phyloP scores from a whole-genome alignment of 2,113 vertebrate genomes.

The Oryzias celebensis region DNA sequence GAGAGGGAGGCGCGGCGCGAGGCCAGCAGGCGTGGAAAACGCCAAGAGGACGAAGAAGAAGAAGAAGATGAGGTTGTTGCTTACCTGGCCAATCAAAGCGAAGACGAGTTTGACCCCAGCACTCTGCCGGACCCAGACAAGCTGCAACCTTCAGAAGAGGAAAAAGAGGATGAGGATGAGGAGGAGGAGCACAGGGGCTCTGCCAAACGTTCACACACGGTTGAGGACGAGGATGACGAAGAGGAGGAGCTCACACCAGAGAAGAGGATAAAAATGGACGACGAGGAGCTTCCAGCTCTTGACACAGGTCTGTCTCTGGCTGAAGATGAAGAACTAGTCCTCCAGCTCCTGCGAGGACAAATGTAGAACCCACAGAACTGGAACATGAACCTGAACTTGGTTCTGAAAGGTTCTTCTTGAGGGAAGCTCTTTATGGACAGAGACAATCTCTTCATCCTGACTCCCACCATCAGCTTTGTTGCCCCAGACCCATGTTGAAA shows the following conservation, averaged over 20 bases:
- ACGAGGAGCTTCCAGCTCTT: conserved; percentile 14
- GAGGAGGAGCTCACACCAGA: background rate
- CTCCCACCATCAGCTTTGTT: no score
- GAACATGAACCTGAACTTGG: background rate
- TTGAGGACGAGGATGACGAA: conserved; percentile 37
- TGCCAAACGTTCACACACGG: conserved; percentile 32
- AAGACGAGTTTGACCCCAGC: conserved; percentile 64
- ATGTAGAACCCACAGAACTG: conserved; percentile 32
- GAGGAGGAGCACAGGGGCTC: background rate
- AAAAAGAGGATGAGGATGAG: background rate
- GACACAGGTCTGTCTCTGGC: conserved; percentile 69
- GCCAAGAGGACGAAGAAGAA: conserved; percentile 13
- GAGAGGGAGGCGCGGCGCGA: conserved; percentile 55
- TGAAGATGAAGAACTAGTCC: conserved; percentile 66
- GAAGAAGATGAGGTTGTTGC: conserved; percentile 61
- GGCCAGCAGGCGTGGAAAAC: conserved; percentile 20
- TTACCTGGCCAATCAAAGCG: conserved; percentile 46
- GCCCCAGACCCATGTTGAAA: no score
- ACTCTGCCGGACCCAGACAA: conserved; percentile 63
- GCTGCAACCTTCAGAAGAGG: background rate
- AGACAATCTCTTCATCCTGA: no score
- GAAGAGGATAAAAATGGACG: conserved; percentile 33
- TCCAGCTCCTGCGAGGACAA: conserved; percentile 51
- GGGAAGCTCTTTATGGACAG: no score
- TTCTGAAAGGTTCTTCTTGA: no score